phyloP scores from a whole-genome alignment of 1,140 invertebrate genomes.

The Drosophila busckii region DNA sequence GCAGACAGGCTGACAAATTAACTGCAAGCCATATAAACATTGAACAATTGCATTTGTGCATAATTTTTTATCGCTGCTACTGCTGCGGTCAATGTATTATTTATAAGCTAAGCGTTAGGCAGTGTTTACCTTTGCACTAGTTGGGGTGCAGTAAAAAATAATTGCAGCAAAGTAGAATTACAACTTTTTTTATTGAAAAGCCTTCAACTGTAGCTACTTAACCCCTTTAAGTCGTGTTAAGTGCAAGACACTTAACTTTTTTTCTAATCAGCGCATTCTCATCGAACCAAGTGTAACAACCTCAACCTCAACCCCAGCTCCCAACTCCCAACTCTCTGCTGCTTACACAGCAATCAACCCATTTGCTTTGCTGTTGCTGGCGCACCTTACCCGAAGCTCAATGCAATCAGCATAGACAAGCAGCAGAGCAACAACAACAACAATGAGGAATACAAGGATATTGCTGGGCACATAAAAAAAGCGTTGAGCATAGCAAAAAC shows the following conservation, averaged over 20 bases:
- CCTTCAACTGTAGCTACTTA: neutral
- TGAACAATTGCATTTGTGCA: too few species aligned
- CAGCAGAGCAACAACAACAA: slow-evolving; percentile 12
- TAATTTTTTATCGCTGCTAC: too few species aligned
- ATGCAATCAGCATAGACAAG: slow-evolving; percentile 69
- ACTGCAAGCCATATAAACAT: too few species aligned
- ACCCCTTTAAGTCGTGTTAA: neutral
- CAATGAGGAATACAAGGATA: slow-evolving; percentile 15
- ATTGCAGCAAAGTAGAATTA: neutral
- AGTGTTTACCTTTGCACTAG: too few species aligned
- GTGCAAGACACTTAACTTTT: slow-evolving; percentile 8
- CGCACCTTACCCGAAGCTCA: slow-evolving; percentile 4
- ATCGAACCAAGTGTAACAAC: slow-evolving; percentile 5
- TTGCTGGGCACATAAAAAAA: slow-evolving; percentile 46
- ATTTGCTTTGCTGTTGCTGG: slow-evolving; percentile 9
- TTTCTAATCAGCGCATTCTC: slow-evolving; percentile 31
- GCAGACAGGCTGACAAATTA: slow-evolving; percentile 34
- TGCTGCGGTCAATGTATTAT: too few species aligned
- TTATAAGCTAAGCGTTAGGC: too few species aligned
- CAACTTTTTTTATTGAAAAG: neutral
- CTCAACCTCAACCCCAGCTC: neutral
- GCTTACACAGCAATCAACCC: slow-evolving; percentile 28
- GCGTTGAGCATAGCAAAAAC: slow-evolving; percentile 72
- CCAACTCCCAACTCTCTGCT: neutral
- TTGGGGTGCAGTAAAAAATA: neutral